Conservation (phyloP, 2,113 vertebrate genomes). For the Rhinolophus ferrumequinum region DNA sequence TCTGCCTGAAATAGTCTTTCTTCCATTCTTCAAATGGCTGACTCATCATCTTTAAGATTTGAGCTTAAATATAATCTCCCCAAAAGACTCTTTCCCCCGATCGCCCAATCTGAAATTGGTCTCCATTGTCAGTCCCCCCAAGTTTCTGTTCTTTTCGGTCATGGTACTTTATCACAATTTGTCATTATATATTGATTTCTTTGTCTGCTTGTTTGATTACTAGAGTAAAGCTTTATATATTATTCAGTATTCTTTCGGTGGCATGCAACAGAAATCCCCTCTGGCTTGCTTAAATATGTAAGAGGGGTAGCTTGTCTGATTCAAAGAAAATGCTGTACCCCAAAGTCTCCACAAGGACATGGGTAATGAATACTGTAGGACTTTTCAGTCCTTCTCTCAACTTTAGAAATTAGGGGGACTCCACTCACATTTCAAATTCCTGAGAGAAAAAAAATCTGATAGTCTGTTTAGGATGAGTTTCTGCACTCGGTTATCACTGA, state of each 20-base stretch:
- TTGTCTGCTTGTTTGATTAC: slow-evolving; percentile 17
- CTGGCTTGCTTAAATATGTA: slow-evolving; percentile 3
- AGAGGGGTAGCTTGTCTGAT: neutral
- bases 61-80: neutral
- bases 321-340: neutral
- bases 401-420: neutral
- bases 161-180: neutral
- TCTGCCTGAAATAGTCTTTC: neutral
- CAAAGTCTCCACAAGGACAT: neutral
- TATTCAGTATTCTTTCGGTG: slow-evolving; percentile 43
- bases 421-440: neutral
- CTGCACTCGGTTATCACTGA: neutral
- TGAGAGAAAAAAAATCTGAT: neutral
- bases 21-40: neutral
- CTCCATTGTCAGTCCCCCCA: neutral
- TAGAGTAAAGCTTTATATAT: slow-evolving; percentile 37
- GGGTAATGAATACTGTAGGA: neutral
- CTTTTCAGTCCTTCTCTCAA: neutral
- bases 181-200: slow-evolving; percentile 42
- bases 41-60: neutral
- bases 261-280: slow-evolving; percentile 35
- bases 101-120: neutral
- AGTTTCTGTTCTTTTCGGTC: neutral
- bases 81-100: neutral
- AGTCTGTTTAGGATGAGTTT: neutral